phyloP scores from a whole-genome alignment of 2,113 vertebrate genomes.

The Nannobrachium achirus region DNA sequence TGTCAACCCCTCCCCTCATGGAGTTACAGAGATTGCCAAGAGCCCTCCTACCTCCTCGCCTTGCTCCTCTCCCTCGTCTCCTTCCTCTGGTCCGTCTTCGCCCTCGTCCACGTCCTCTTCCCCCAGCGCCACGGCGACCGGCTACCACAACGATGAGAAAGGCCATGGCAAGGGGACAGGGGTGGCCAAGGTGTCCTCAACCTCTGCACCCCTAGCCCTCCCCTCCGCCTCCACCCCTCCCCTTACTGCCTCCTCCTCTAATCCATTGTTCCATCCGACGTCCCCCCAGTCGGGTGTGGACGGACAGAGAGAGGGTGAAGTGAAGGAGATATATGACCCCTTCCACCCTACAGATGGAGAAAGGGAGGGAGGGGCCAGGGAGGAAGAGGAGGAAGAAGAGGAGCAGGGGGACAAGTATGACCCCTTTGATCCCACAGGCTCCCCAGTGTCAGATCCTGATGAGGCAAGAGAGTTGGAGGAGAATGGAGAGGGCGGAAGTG shows the following conservation, averaged over 20 bases:
- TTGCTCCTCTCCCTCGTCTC: constrained; percentile 68
- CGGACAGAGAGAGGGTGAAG: constrained; percentile 41
- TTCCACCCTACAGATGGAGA: constrained; percentile 86
- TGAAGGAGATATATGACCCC: constrained; percentile 86
- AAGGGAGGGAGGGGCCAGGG: constrained; percentile 49
- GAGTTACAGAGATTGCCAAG: constrained; percentile 53
- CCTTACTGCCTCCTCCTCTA: constrained; percentile 25
- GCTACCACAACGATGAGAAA: constrained; percentile 61
- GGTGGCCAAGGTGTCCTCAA: constrained; percentile 67
- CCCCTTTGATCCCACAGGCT: constrained; percentile 92
- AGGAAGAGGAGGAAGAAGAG: constrained; percentile 69
- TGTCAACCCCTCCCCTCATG: constrained; percentile 47
- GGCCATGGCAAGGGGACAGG: constrained; percentile 26
- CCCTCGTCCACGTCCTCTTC: constrained; percentile 68
- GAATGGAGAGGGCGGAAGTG: constrained; percentile 43
- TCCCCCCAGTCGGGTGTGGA: constrained; percentile 25
- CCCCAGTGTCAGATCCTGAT: constrained; percentile 77
- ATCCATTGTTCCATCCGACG: constrained; percentile 33
- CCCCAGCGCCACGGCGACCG: constrained; percentile 46
- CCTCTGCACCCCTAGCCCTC: constrained; percentile 57
- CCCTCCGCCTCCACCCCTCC: constrained; percentile 33
- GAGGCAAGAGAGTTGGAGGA: constrained; percentile 39
- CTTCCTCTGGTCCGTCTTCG: constrained; percentile 69
- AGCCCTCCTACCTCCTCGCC: constrained; percentile 68
- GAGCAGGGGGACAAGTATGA: constrained; percentile 90